These are phyloP conservation scores for Tachysurus fulvidraco DNA, from an alignment of 2,113 vertebrate genomes.

Conservation along the genomic window DNA sequence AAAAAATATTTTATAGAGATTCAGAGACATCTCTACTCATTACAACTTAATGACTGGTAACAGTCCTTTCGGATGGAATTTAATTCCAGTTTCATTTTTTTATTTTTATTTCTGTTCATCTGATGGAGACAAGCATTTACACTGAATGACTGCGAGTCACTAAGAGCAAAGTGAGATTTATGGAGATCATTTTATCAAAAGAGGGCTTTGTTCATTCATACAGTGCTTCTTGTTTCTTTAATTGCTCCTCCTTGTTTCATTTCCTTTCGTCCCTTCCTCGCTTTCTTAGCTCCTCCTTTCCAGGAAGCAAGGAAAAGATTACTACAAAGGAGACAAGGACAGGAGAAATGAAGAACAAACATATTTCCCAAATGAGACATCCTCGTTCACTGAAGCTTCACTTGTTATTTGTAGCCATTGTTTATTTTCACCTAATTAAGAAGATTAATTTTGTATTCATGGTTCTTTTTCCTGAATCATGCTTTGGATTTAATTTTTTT, in stretches of 20 bases:
- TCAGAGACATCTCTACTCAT: background rate
- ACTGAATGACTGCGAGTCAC: slow-evolving; percentile 4
- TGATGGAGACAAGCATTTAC: slow-evolving; percentile 1
- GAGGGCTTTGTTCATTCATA: background rate
- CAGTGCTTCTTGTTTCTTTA: slow-evolving; percentile 9
- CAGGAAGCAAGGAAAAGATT: background rate
- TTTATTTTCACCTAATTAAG: background rate
- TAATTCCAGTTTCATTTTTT: background rate
- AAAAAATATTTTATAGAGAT: slow-evolving; percentile 2
- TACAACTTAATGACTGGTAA: slow-evolving; percentile 25
- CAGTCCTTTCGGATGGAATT: background rate
- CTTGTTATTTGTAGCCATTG: background rate
- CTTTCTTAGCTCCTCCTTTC: background rate
- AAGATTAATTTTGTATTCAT: background rate
- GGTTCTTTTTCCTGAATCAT: background rate
- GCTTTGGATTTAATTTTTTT: background rate
- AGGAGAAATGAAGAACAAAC: background rate
- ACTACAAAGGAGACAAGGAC: background rate
- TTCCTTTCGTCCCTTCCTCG: background rate
- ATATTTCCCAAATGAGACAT: background rate
- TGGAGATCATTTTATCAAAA: slow-evolving; percentile 10
- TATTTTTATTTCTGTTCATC: background rate
- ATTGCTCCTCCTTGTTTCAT: background rate
- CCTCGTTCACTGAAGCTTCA: background rate
- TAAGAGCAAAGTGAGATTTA: slow-evolving; percentile 18